Evolutionary conservation across 2,888 invertebrate species (phyloP).

Genomic region (Drosophila atroscutellata): DNA sequence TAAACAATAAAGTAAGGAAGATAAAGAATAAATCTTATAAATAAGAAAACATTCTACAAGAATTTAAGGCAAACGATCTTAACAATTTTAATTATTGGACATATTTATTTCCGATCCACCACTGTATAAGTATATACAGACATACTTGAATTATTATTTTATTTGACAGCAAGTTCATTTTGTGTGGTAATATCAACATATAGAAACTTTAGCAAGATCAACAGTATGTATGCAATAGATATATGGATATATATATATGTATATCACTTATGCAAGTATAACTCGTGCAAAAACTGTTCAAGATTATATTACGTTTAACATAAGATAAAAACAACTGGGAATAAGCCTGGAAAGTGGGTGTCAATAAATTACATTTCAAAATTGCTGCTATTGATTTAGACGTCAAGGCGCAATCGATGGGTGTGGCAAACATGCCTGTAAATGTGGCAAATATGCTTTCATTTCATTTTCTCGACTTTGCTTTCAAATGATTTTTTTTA

Average conservation of each 20-base stretch:
- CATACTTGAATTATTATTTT: background rate
- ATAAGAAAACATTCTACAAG: background rate
- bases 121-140: too few species aligned
- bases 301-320: background rate
- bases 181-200: background rate
- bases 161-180: background rate
- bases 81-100: background rate
- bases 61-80: background rate
- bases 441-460: background rate
- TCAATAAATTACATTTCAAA: background rate
- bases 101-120: too few species aligned
- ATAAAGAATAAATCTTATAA: background rate
- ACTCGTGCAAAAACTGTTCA: background rate
- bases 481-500: background rate
- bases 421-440: background rate
- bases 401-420: background rate
- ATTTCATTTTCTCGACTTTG: background rate
- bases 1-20: background rate
- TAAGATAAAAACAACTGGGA: background rate
- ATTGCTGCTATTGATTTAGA: background rate
- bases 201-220: background rate
- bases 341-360: background rate
- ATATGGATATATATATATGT: background rate
- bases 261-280: background rate
- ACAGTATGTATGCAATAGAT: background rate